Conservation (phyloP, 1,140 invertebrate species). For the Anoplophora glabripennis region DNA sequence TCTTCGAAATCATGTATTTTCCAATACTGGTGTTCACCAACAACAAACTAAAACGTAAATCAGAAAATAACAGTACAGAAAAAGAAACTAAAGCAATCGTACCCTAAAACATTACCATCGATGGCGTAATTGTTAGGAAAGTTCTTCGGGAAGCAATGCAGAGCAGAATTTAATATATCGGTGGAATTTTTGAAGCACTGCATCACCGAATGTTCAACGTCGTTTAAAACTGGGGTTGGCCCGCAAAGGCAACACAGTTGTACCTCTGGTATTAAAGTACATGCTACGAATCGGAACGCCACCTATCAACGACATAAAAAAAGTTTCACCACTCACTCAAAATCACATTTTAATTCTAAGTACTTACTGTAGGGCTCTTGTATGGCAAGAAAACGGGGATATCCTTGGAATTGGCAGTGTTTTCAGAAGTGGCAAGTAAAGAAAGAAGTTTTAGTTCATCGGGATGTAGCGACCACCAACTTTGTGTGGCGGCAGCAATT, state of each 20-base stretch:
- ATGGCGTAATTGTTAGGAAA: constrained; percentile 60
- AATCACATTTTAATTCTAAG: constrained; percentile 1
- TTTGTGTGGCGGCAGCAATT: constrained; percentile 72
- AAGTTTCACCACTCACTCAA: constrained; percentile 3
- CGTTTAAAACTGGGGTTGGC: constrained; percentile 65
- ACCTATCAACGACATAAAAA: constrained; percentile 56
- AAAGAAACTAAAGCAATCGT: constrained; percentile 30
- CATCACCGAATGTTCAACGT: constrained; percentile 69
- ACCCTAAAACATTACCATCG: constrained; percentile 66
- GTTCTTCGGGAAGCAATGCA: constrained; percentile 62
- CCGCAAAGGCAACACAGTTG: constrained; percentile 77
- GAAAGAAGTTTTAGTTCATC: constrained; percentile 73
- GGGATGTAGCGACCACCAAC: constrained; percentile 71
- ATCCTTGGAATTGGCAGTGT: constrained; percentile 66
- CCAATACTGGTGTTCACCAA: constrained; percentile 62
- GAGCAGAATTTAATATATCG: constrained; percentile 62
- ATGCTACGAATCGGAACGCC: constrained; percentile 75
- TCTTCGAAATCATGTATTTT: constrained; percentile 67
- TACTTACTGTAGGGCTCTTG: constrained; percentile 75
- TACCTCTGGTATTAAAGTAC: constrained; percentile 69
- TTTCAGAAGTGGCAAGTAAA: constrained; percentile 62
- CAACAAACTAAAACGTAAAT: constrained; percentile 6
- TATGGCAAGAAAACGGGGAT: constrained; percentile 78
- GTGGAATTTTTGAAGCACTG: constrained; percentile 71
- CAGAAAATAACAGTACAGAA: neutral